A percentile compares a stretch with the other conserved stretches of the same genome.
These are phyloP conservation scores for Helarctos malayanus DNA, from an alignment of 2,797 vertebrate genomes.

Conservation along the genomic window DNA sequence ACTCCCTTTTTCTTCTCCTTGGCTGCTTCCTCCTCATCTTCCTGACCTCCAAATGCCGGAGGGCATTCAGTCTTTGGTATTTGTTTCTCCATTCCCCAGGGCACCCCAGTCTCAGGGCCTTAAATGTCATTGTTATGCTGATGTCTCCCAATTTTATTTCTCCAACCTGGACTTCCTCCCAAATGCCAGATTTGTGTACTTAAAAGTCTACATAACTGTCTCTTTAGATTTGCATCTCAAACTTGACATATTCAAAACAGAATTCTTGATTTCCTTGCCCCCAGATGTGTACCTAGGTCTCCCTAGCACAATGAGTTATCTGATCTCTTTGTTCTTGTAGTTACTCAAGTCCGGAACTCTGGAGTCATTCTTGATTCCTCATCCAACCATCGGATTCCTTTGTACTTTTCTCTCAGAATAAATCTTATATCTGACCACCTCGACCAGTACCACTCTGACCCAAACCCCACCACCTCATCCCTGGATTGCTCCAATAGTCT, in stretches of 20 bases:
- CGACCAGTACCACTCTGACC: not conserved
- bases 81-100: not conserved
- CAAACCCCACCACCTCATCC: not conserved
- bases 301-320: not conserved
- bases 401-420: slow-evolving; percentile 5
- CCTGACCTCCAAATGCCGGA: not conserved
- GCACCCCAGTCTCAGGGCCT: not conserved
- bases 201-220: not conserved
- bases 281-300: not conserved
- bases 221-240: not conserved
- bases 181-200: not conserved
- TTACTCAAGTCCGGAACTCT: not conserved
- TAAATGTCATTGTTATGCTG: not conserved
- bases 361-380: not conserved
- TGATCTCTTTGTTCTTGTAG: not conserved
- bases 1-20: not conserved
- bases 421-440: not conserved
- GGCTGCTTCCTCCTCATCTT: not conserved
- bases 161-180: not conserved
- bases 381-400: not conserved
- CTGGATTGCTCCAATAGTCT: not conserved
- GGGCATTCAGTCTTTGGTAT: not conserved
- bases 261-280: not conserved
- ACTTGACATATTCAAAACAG: not conserved
- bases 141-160: not conserved